Percentiles rank a stretch among this genome's conserved stretches.
Evolutionary conservation across 2,888 invertebrate genomes (phyloP).

Genomic region (Drosophila subquinaria): DNA sequence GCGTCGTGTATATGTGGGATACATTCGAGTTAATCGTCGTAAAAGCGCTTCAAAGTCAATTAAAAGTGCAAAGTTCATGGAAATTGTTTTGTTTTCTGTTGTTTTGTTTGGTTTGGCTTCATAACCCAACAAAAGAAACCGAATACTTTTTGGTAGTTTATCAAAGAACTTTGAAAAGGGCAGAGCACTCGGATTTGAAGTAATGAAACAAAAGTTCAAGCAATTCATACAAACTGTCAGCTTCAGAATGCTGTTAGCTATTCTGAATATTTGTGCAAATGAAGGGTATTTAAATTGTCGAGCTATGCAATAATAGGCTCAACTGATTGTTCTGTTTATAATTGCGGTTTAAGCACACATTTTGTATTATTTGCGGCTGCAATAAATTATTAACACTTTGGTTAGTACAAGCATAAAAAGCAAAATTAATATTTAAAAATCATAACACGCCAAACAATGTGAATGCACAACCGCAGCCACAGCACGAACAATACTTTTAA

Average conservation of each 20-base stretch:
- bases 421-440: constrained; percentile 47
- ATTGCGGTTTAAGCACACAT: constrained; percentile 29
- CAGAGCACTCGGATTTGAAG: background rate
- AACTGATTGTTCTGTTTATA: constrained; percentile 28
- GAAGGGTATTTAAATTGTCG: background rate
- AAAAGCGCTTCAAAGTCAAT: constrained; percentile 71
- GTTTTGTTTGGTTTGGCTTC: constrained; percentile 7
- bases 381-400: constrained; percentile 49
- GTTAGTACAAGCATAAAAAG: background rate
- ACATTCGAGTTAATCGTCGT: constrained; percentile 72
- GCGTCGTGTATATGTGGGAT: constrained; percentile 53
- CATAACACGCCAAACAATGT: constrained; percentile 19
- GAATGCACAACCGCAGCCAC: background rate
- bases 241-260: background rate
- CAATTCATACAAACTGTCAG: background rate
- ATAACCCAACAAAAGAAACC: constrained; percentile 7
- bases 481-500: constrained; percentile 3
- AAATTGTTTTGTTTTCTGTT: constrained; percentile 38
- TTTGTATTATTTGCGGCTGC: constrained; percentile 23
- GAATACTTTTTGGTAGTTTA: constrained; percentile 17
- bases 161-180: constrained; percentile 25
- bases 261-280: constrained; percentile 1
- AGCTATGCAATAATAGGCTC: background rate
- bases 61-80: constrained; percentile 64
- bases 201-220: background rate